These are phyloP conservation scores for Cataglyphis cursor DNA, from an alignment of 2,888 invertebrate species.

Conservation along the genomic window DNA sequence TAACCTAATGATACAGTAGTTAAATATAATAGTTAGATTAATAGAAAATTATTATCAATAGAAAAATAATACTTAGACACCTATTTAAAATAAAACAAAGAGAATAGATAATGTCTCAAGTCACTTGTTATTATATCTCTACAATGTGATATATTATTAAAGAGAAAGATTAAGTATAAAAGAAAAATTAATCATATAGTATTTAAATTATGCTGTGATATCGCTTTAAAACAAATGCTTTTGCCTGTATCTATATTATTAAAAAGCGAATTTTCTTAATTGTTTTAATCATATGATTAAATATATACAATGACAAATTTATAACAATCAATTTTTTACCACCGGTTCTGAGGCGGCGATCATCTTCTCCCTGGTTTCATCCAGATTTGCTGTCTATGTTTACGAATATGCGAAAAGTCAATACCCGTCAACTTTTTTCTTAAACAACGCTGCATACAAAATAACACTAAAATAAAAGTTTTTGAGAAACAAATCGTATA, in stretches of 20 bases:
- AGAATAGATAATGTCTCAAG: no score
- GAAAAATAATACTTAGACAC: no score
- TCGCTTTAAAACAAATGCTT: background rate
- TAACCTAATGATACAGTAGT: background rate
- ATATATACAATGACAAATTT: constrained; percentile 2
- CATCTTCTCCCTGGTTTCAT: constrained; percentile 94
- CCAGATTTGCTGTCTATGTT: constrained; percentile 92
- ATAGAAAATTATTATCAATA: no score
- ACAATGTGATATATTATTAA: background rate
- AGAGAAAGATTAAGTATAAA: background rate
- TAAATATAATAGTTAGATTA: no score
- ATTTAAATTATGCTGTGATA: background rate
- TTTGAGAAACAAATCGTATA: background rate
- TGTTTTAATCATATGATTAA: background rate
- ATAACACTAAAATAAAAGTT: background rate
- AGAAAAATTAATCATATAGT: background rate
- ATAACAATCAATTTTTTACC: constrained; percentile 87
- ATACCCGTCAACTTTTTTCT: background rate
- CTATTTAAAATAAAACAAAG: no score
- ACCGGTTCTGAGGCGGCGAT: constrained; percentile 96
- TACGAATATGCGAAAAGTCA: constrained; percentile 54
- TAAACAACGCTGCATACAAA: background rate
- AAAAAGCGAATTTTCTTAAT: background rate
- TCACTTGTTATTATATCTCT: no score
- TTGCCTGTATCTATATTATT: background rate